These are phyloP conservation scores for Aporophyla lueneburgensis DNA, from an alignment of 2,888 invertebrate genomes.

Conservation along the genomic window DNA sequence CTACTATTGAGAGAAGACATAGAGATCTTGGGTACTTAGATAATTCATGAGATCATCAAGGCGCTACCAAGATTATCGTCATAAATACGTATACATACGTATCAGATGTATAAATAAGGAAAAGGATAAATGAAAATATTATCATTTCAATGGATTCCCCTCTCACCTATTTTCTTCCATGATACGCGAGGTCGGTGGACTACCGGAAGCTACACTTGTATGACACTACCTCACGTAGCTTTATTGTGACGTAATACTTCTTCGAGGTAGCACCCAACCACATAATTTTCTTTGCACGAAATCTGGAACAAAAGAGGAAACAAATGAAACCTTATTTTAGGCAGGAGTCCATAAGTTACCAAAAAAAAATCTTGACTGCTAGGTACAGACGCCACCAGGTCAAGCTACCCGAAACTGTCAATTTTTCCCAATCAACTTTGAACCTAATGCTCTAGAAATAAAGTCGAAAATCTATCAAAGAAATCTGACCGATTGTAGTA, in stretches of 20 bases:
- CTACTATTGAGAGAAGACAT: no score
- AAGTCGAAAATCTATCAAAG: no score
- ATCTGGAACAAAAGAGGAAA: conserved; percentile 71
- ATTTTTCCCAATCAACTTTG: no score
- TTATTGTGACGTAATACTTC: conserved; percentile 68
- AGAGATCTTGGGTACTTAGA: no score
- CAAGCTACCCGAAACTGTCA: no score
- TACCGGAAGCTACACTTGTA: conserved; percentile 80
- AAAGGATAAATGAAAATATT: background rate
- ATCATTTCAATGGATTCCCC: background rate
- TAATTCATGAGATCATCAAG: background rate
- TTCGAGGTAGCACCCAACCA: conserved; percentile 72
- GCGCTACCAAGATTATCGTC: background rate
- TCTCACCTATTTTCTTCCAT: conserved; percentile 84
- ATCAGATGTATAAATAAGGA: background rate
- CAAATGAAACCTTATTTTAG: background rate
- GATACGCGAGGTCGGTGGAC: conserved; percentile 70
- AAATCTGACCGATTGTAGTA: no score
- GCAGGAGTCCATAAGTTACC: no score
- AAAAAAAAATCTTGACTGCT: no score
- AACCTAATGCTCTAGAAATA: no score
- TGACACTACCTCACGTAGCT: conserved; percentile 69
- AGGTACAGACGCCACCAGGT: no score
- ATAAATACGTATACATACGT: no score
- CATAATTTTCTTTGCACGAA: conserved; percentile 79